Evolutionary conservation across 2,797 vertebrate species (phyloP).

Genomic region (Chrosomus eos): DNA sequence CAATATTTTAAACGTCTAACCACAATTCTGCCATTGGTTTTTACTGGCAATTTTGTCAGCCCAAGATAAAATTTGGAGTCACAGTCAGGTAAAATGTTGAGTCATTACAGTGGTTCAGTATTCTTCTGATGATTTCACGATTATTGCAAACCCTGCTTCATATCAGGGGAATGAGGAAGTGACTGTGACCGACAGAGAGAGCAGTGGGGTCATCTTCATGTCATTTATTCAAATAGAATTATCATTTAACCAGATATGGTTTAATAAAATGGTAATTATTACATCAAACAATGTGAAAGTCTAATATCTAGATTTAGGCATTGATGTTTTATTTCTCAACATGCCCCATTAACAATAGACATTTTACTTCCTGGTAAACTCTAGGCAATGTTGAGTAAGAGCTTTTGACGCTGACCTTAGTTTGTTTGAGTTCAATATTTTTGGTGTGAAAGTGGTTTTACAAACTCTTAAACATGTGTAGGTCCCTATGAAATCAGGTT

Average conservation of each 20-base stretch:
- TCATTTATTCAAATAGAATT: background rate
- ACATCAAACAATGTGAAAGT: background rate
- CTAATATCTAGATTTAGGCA: background rate
- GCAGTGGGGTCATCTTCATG: background rate
- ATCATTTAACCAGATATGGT: background rate
- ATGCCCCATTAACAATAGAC: background rate
- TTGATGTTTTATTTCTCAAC: background rate
- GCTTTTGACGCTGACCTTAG: background rate
- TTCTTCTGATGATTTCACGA: no score
- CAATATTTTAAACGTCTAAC: background rate
- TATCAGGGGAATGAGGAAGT: constrained; percentile 12
- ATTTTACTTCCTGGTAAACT: background rate
- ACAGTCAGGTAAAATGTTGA: background rate
- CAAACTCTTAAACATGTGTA: background rate
- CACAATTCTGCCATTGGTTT: constrained; percentile 7
- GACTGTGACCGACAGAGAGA: background rate
- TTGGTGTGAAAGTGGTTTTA: background rate
- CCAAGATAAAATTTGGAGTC: background rate
- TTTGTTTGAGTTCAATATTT: background rate
- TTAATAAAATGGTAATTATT: background rate
- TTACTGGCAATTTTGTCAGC: constrained; percentile 8
- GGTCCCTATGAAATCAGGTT: no score
- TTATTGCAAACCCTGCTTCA: background rate
- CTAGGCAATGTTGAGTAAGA: background rate
- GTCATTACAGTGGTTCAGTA: background rate